phyloP scores from a whole-genome alignment of 2,888 invertebrate genomes.

The Scelioninae gen. 2 region DNA sequence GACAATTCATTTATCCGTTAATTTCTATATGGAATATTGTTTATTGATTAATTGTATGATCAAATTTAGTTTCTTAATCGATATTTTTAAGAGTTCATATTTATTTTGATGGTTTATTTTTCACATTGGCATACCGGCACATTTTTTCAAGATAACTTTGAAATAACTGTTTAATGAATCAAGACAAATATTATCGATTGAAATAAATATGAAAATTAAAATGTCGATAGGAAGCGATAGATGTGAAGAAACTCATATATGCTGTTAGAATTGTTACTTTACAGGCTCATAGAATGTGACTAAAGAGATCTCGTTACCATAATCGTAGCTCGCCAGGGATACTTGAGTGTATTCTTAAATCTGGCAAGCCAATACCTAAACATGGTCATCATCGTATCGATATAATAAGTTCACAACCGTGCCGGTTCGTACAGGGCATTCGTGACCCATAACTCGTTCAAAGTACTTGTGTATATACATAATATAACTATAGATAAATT shows the following conservation, averaged over 20 bases:
- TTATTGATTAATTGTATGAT: no score
- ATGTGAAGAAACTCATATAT: conserved; percentile 29
- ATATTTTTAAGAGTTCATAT: no score
- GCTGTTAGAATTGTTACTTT: conserved; percentile 40
- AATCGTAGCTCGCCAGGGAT: conserved; percentile 65
- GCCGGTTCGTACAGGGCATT: conserved; percentile 60
- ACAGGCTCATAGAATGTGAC: conserved; percentile 67
- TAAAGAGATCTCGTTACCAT: conserved; percentile 73
- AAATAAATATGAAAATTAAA: conserved; percentile 9
- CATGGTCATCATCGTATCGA: conserved; percentile 71
- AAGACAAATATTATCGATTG: neutral
- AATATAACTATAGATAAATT: conserved; percentile 38
- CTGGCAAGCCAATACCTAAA: conserved; percentile 73
- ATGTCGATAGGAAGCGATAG: neutral
- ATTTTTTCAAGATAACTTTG: conserved; percentile 12
- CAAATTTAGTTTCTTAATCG: no score
- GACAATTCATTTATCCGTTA: no score
- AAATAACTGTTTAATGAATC: conserved; percentile 2
- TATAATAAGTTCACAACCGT: conserved; percentile 71
- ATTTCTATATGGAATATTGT: no score
- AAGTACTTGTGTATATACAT: conserved; percentile 46
- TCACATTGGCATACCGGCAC: no score
- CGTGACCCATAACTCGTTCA: conserved; percentile 56
- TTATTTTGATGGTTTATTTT: no score
- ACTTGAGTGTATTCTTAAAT: conserved; percentile 69